These are phyloP conservation scores for Oenanthe oenanthe DNA, from an alignment of 2,113 vertebrate species.

Conservation along the genomic window DNA sequence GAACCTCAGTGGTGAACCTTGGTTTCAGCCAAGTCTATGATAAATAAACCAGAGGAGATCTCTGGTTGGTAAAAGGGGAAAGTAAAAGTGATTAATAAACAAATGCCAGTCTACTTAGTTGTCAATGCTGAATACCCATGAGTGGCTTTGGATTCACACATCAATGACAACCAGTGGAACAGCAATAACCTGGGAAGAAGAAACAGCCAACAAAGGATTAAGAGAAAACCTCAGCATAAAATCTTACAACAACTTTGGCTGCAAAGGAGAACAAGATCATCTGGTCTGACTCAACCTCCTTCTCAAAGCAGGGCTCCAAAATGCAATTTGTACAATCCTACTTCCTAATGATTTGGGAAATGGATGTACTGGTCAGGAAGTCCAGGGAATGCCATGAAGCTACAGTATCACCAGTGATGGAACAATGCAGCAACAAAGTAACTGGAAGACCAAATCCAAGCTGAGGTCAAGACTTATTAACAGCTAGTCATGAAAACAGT, in stretches of 20 bases:
- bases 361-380: neutral
- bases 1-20: neutral
- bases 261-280: neutral
- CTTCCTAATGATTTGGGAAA: neutral
- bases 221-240: neutral
- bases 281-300: neutral
- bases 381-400: neutral
- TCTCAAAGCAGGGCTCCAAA: neutral
- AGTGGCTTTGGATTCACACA: neutral
- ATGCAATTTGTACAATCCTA: neutral
- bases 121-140: neutral
- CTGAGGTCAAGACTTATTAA: neutral
- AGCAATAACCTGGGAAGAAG: neutral
- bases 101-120: neutral
- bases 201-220: neutral
- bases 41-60: neutral
- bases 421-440: neutral
- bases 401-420: accelerated
- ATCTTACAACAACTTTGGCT: neutral
- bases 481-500: neutral
- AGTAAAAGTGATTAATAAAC: neutral
- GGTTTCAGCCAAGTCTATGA: neutral
- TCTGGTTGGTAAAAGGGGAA: neutral
- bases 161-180: neutral
- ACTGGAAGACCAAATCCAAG: neutral